These are phyloP conservation scores for Dexiosoma caninum DNA, from an alignment of 2,888 invertebrate species.

Conservation along the genomic window DNA sequence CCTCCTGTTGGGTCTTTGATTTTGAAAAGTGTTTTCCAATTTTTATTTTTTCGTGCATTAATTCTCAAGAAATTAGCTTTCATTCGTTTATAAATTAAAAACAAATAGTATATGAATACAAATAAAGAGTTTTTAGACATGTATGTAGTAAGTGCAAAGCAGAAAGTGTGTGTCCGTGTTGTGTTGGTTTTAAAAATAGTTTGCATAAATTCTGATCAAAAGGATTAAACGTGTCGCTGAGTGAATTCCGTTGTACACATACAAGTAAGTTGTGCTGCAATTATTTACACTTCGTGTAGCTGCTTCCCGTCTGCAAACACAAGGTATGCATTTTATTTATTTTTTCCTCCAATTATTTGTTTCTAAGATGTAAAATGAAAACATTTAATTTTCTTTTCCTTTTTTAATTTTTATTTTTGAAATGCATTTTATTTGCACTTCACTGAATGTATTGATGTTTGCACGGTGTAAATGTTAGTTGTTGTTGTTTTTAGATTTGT, in stretches of 20 bases:
- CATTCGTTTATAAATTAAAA: constrained; percentile 26
- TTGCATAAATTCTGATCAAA: constrained; percentile 56
- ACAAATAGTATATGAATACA: neutral
- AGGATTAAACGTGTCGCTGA: constrained; percentile 61
- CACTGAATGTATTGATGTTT: constrained; percentile 60
- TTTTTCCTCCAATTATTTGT: constrained; percentile 41
- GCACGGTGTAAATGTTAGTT: constrained; percentile 49
- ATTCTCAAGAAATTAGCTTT: constrained; percentile 58
- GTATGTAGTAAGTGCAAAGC: neutral
- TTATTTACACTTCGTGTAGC: constrained; percentile 7
- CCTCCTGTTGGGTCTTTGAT: constrained; percentile 61
- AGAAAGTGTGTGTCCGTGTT: constrained; percentile 8
- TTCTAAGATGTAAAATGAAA: too few relatives aligned
- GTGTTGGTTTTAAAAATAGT: constrained; percentile 55
- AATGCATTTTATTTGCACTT: constrained; percentile 52
- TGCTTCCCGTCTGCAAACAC: constrained; percentile 55
- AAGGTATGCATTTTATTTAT: constrained; percentile 53
- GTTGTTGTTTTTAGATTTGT: constrained; percentile 29
- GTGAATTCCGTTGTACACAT: constrained; percentile 14
- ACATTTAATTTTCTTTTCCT: neutral
- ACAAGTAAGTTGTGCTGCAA: constrained; percentile 8
- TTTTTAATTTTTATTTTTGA: constrained; percentile 1
- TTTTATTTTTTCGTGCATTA: constrained; percentile 27
- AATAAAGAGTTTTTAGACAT: neutral
- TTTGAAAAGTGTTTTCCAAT: constrained; percentile 32